Conservation (phyloP, 2,113 vertebrate genomes). For the Eurypyga helias region DNA sequence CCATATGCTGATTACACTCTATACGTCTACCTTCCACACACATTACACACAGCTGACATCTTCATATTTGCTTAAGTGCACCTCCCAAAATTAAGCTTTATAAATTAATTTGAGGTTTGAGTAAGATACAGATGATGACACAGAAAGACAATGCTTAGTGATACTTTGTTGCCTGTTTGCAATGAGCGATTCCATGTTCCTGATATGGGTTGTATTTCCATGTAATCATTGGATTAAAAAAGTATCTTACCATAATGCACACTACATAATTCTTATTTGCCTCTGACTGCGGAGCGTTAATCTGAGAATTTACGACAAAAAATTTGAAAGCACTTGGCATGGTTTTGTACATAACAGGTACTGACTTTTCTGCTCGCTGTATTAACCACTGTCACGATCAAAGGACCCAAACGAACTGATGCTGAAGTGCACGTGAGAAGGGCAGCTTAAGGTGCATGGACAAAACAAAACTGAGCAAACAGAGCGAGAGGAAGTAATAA, state of each 20-base stretch:
- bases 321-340: background rate
- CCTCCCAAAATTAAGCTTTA: background rate
- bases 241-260: background rate
- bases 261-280: background rate
- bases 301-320: background rate
- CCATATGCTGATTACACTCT: fast-evolving
- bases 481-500: background rate
- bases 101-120: background rate
- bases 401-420: background rate
- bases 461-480: background rate
- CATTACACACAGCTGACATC: background rate
- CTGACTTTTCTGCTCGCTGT: background rate
- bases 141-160: background rate
- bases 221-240: background rate
- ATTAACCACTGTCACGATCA: background rate
- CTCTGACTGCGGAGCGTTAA: background rate
- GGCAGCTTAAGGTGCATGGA: background rate
- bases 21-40: background rate
- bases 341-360: background rate
- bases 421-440: background rate
- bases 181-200: background rate
- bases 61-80: background rate
- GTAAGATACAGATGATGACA: background rate
- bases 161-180: background rate
- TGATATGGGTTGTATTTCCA: background rate